These are phyloP conservation scores for Hucho hucho DNA, from an alignment of 2,113 vertebrate genomes.

Conservation along the genomic window DNA sequence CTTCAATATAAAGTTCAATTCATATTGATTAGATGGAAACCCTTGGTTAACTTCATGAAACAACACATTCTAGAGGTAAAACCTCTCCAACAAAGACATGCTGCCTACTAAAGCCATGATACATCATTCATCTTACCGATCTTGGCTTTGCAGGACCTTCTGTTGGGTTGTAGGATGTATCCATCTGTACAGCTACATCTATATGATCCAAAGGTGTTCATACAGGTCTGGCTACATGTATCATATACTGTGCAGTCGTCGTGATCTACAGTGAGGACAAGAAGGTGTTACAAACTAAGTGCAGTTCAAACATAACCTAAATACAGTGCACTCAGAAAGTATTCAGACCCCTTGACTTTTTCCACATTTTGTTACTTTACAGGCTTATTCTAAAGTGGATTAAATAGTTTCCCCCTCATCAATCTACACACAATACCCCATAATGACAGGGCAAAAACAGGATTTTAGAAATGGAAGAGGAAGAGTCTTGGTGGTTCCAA, in stretches of 20 bases:
- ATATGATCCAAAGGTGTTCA: constrained; percentile 80
- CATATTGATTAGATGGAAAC: no score
- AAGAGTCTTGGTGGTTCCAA: no score
- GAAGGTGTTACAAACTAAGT: constrained; percentile 11
- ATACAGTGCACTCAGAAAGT: neutral
- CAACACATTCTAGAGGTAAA: neutral
- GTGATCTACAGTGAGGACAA: constrained; percentile 70
- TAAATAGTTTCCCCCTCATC: no score
- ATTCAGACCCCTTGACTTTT: no score
- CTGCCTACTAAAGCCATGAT: neutral
- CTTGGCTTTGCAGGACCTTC: constrained; percentile 84
- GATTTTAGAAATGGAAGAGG: no score
- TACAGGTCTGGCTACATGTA: constrained; percentile 81
- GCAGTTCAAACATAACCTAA: constrained; percentile 34
- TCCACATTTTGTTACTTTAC: no score
- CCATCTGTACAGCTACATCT: constrained; percentile 82
- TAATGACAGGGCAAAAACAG: no score
- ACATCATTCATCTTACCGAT: constrained; percentile 73
- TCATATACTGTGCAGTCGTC: constrained; percentile 82
- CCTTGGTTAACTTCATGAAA: neutral
- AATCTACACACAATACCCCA: no score
- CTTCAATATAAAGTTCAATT: no score
- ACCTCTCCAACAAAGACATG: no score
- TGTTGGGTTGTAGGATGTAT: constrained; percentile 80
- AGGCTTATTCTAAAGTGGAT: no score